Percentiles rank a stretch among this genome's conserved stretches.
Conservation (phyloP, 1,140 invertebrate genomes). For the Mya arenaria region DNA sequence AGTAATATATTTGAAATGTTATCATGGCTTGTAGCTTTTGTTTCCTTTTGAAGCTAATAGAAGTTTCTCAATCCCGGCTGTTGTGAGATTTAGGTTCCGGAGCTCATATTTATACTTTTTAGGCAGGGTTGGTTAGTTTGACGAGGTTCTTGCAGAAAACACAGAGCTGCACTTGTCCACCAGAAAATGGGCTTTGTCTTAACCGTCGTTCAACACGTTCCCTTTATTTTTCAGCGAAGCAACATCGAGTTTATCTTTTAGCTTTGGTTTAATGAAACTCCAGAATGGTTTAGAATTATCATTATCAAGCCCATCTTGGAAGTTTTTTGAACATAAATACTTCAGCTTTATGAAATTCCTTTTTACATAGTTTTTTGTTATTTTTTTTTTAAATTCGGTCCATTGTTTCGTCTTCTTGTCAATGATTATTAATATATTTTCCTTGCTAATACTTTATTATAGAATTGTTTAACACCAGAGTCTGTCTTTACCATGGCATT, state of each 20-base stretch:
- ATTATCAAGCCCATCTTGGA: too few relatives aligned
- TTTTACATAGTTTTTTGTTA: neutral
- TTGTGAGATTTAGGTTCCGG: neutral
- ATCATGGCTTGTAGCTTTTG: neutral
- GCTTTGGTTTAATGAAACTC: neutral
- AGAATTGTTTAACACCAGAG: constrained; percentile 5
- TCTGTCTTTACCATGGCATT: constrained; percentile 40
- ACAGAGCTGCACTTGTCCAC: constrained; percentile 47
- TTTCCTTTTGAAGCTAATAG: neutral
- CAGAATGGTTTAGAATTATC: too few relatives aligned
- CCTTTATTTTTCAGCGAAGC: neutral
- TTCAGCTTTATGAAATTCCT: neutral
- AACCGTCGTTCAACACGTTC: constrained; percentile 2
- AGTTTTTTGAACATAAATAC: too few relatives aligned
- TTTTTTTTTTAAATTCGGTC: neutral
- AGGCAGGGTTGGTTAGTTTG: too few relatives aligned
- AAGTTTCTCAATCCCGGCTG: neutral
- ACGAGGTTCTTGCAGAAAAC: constrained; percentile 8
- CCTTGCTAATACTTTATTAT: neutral
- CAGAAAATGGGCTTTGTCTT: constrained; percentile 8
- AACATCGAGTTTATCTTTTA: constrained; percentile 24
- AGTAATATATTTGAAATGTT: neutral
- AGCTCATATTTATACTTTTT: neutral
- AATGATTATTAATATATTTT: neutral
- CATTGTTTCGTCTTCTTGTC: neutral